Evolutionary conservation across 2,797 vertebrate genomes (phyloP).

Genomic region (Oreortyx pictus): DNA sequence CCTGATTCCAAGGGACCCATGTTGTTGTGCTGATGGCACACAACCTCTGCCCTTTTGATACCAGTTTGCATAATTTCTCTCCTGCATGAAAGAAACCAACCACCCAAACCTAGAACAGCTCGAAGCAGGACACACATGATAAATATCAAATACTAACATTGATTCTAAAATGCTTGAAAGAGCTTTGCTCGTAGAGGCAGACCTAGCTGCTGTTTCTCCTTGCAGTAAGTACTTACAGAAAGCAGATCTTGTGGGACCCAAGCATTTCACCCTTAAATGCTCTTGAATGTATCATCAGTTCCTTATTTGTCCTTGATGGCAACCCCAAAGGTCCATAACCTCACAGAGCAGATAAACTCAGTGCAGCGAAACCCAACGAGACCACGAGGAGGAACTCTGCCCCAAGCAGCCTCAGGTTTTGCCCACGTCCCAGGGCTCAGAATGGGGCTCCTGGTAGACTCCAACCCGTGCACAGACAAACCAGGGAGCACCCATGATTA

Average conservation of each 20-base stretch:
- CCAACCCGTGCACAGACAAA: not conserved
- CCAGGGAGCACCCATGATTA: not conserved
- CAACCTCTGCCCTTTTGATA: not conserved
- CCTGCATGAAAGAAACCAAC: not conserved
- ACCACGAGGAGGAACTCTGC: not conserved
- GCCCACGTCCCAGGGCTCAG: not conserved
- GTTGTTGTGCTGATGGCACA: not conserved
- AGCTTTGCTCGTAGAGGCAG: not conserved
- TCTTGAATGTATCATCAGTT: not conserved
- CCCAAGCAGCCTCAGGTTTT: not conserved
- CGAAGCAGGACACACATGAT: not conserved
- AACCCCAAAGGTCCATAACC: fast-evolving
- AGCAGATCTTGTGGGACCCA: not conserved
- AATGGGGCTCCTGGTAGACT: not conserved
- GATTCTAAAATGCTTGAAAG: not conserved
- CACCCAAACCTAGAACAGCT: not conserved
- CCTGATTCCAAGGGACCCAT: not conserved
- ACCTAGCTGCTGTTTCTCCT: not conserved
- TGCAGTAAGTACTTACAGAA: fast-evolving
- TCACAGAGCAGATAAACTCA: fast-evolving
- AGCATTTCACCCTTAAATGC: not conserved
- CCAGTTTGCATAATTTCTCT: not conserved
- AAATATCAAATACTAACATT: not conserved
- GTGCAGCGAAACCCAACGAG: not conserved
- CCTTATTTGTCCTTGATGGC: not conserved